Evolutionary conservation across 2,113 vertebrate species (phyloP), one percentile per base, ranked within the genome.

Genomic region (Agelaius phoeniceus): DNA sequence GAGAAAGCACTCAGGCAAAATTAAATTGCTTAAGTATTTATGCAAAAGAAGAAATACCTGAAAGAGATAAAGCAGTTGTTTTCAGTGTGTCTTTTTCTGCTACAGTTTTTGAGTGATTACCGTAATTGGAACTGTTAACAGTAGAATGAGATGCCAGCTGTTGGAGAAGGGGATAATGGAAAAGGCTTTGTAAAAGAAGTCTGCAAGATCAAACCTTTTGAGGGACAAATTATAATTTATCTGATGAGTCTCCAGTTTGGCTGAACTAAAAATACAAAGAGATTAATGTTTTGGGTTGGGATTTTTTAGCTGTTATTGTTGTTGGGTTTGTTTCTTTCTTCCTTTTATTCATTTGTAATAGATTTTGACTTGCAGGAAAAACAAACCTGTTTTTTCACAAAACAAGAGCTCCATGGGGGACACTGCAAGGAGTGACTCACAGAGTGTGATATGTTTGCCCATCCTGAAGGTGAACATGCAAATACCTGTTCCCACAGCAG

Each of bases 121-220:
- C 35, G 21, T 95, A 95, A 96, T 83, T 94, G 83, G 51, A 72
- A 81, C 51, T 95, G 77, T 85, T 96, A 96, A 96, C 41, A 87
- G 66, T 72, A 94, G 68, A 96, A 84, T 90, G 89, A 92, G 58
- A 77, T 78, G 79, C 83, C 94, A 96, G 94, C 78, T 96, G 72
- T 93, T 95, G 74, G 55, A 95, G 31, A 95, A 23, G 6, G 9
- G 37, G n/a, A 87, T 87, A 95, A 94, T 81, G 33, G 51, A 89
- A 81, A 66, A 93, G 27, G 22, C 15, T 95, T 91, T 80, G 51
- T 86, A 73, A 87, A 96, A 88, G 27, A 90, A 91, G 39, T 93
- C 80, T 93, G 57, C 44, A 83, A 88, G 49, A 90, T 81, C 72
- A 67, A 93, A 61, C 12, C 30, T 93, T 91, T 90, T 75, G 63